phyloP scores from a whole-genome alignment of 1,140 invertebrate species.

The Trinorchestia longiramus region DNA sequence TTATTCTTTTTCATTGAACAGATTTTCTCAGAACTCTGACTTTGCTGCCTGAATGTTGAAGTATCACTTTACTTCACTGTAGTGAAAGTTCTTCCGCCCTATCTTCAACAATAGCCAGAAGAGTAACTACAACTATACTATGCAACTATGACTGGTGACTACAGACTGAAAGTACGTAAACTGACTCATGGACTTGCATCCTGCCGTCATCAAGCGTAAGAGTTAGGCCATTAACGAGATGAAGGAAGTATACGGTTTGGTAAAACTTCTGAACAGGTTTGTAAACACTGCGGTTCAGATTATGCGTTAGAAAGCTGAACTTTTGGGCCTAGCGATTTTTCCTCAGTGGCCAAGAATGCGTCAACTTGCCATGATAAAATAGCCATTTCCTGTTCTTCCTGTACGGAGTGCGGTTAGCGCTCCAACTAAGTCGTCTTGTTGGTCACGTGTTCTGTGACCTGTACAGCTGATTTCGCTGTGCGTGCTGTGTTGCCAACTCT shows the following conservation, averaged over 20 bases:
- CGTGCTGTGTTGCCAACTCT: neutral
- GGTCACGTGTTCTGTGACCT: neutral
- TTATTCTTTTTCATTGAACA: neutral
- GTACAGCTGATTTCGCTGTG: neutral
- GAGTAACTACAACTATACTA: neutral
- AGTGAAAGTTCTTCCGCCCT: neutral
- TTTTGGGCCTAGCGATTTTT: neutral
- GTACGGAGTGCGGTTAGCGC: neutral
- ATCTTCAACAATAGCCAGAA: too few species aligned
- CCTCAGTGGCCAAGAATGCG: neutral
- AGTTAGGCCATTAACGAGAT: neutral
- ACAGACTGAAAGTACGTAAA: neutral
- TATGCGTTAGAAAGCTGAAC: neutral
- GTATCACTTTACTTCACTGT: too few species aligned
- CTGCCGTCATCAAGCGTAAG: neutral
- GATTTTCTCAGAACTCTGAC: neutral
- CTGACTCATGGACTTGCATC: neutral
- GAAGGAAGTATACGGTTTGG: neutral
- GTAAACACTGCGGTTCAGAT: neutral
- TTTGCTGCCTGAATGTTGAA: neutral
- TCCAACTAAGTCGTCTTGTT: neutral
- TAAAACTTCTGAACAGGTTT: neutral
- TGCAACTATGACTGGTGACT: neutral
- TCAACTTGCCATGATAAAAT: neutral
- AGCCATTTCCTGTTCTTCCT: neutral